These are phyloP conservation scores for Anas bernieri DNA, from an alignment of 2,797 vertebrate species.

Conservation along the genomic window DNA sequence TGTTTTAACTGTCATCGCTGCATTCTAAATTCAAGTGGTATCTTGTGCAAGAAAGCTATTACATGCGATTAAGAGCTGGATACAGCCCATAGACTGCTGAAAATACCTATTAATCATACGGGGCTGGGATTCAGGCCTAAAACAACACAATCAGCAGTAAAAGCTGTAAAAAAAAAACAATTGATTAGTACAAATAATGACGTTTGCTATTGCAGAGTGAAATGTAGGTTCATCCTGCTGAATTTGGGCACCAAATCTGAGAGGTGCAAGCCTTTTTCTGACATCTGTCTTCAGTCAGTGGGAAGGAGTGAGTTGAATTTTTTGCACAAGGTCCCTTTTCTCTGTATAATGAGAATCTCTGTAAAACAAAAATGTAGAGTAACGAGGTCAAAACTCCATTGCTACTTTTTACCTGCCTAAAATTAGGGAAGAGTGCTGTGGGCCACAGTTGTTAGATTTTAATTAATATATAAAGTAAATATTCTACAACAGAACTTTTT, in stretches of 20 bases:
- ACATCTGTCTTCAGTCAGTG: not conserved
- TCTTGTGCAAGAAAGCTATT: constrained; percentile 44
- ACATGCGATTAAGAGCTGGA: not conserved
- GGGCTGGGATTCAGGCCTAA: not conserved
- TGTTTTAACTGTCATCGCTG: constrained; percentile 47
- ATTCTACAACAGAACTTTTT: not conserved
- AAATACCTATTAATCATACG: not conserved
- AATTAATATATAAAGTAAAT: constrained; percentile 58
- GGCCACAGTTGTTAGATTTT: constrained; percentile 23
- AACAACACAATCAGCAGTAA: not conserved
- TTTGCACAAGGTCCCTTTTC: not conserved
- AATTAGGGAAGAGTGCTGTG: constrained; percentile 8
- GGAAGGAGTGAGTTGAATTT: not conserved
- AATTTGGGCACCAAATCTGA: not conserved
- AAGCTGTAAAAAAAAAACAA: not conserved
- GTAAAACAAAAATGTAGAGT: not conserved
- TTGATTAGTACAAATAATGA: not conserved
- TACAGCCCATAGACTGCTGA: not conserved
- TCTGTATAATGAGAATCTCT: not conserved
- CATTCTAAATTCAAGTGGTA: constrained; percentile 12
- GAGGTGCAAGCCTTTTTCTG: not conserved
- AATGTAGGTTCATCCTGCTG: not conserved
- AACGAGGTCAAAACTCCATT: not conserved
- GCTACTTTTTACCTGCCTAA: not conserved
- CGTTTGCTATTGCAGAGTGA: not conserved